Percentiles rank a stretch among this genome's conserved stretches.
phyloP scores from a whole-genome alignment of 2,888 invertebrate species.

The Hirtodrosophila cameraria region DNA sequence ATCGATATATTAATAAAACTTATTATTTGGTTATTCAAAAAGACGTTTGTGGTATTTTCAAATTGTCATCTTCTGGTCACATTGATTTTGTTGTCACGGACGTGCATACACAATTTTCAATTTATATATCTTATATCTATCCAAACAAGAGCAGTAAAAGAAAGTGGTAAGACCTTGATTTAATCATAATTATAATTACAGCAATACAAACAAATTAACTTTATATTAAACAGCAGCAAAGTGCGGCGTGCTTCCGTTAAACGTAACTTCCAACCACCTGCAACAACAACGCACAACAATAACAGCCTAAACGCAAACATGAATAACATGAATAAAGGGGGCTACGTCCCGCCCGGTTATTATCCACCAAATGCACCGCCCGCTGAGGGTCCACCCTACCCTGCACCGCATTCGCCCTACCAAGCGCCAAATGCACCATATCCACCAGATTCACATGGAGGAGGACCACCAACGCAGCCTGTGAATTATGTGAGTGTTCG shows the following conservation, averaged over 20 bases:
- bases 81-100: too few species aligned
- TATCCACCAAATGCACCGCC: conserved; percentile 71
- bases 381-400: conserved; percentile 50
- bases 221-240: neutral
- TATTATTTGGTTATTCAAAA: too few species aligned
- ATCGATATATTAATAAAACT: too few species aligned
- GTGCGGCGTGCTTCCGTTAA: conserved; percentile 1
- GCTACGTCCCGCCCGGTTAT: conserved; percentile 81
- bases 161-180: neutral
- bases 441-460: conserved; percentile 8
- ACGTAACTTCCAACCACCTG: conserved; percentile 14
- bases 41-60: too few species aligned
- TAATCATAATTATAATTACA: neutral
- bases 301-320: conserved; percentile 62
- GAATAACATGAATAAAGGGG: conserved; percentile 81
- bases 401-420: conserved; percentile 27
- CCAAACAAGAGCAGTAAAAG: neutral
- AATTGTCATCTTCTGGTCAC: neutral
- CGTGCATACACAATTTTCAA: too few species aligned
- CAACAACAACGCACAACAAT: conserved; percentile 23
- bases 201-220: neutral
- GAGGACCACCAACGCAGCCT: conserved; percentile 47
- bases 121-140: too few species aligned
- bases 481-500: conserved; percentile 71
- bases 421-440: conserved; percentile 19